phyloP scores from a whole-genome alignment of 2,888 invertebrate species.

The Amiota communis region DNA sequence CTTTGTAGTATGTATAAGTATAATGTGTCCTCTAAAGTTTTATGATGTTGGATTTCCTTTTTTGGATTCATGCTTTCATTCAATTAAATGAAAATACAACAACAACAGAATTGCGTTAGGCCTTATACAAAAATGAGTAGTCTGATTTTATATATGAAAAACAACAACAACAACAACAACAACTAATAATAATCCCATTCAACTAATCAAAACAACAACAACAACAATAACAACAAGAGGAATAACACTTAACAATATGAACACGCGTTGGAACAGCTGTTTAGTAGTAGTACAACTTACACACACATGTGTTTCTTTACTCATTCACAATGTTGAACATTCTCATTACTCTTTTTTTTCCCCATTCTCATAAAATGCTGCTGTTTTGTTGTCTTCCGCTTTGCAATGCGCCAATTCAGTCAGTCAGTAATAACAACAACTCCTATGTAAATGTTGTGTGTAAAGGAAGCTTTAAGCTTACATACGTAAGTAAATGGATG shows the following conservation, averaged over 20 bases:
- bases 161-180: no score
- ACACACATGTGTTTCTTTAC: slow-evolving; percentile 18
- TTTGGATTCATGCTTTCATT: neutral
- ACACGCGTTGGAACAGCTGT: slow-evolving; percentile 18
- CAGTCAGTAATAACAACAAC: no score
- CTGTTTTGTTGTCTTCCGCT: slow-evolving; percentile 25
- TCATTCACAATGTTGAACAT: neutral
- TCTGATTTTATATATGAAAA: no score
- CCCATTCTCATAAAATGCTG: neutral
- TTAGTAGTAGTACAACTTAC: neutral
- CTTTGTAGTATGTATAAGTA: no score
- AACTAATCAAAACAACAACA: no score
- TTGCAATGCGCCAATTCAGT: neutral
- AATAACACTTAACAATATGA: no score
- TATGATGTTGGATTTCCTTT: neutral
- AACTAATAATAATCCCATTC: no score
- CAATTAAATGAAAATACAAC: slow-evolving; percentile 2
- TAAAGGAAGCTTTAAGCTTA: slow-evolving; percentile 1
- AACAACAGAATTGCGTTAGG: neutral
- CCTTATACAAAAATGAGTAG: no score
- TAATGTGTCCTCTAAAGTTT: neutral
- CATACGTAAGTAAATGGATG: neutral
- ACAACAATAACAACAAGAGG: no score
- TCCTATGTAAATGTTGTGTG: no score
- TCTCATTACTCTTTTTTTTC: no score